A percentile compares a stretch with the other conserved stretches of the same genome.
Evolutionary conservation across 92 coral and sea anemone species (phyloP).

Genomic region (Meandrina meandrites): DNA sequence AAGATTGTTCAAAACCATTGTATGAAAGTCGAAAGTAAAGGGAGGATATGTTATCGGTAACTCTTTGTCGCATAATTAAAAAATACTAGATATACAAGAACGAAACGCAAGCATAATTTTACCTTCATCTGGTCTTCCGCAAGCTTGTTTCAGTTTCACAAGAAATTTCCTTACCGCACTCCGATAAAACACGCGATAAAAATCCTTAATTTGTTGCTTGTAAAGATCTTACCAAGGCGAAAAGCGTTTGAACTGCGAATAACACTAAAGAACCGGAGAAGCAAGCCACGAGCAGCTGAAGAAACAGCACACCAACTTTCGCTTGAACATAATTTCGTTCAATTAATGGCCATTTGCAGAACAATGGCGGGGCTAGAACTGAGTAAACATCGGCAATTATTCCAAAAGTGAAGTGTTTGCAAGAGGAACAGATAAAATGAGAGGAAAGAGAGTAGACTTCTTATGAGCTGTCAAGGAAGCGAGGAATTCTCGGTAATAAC

Average conservation of each 20-base stretch:
- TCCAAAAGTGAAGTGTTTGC: conserved; percentile 82
- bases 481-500: conserved; percentile 78
- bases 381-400: conserved; percentile 90
- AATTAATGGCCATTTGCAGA: conserved; percentile 94
- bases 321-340: conserved; percentile 89
- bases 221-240: conserved; percentile 11
- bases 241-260: conserved; percentile 14
- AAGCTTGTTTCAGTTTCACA: conserved; percentile 17
- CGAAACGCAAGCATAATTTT: neutral
- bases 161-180: neutral
- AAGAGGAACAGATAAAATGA: conserved; percentile 66
- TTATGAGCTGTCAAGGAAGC: conserved; percentile 77
- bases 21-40: neutral
- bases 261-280: conserved; percentile 13
- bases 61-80: conserved; percentile 8
- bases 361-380: conserved; percentile 84
- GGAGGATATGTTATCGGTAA: conserved; percentile 2
- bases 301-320: conserved; percentile 87
- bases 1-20: neutral
- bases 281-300: conserved; percentile 73
- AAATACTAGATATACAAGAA: neutral
- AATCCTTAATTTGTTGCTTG: neutral
- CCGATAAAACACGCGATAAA: conserved; percentile 16
- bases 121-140: neutral
- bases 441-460: conserved; percentile 66